Evolutionary conservation across 2,113 vertebrate genomes (phyloP).

Genomic region (Misgurnus mizolepis): DNA sequence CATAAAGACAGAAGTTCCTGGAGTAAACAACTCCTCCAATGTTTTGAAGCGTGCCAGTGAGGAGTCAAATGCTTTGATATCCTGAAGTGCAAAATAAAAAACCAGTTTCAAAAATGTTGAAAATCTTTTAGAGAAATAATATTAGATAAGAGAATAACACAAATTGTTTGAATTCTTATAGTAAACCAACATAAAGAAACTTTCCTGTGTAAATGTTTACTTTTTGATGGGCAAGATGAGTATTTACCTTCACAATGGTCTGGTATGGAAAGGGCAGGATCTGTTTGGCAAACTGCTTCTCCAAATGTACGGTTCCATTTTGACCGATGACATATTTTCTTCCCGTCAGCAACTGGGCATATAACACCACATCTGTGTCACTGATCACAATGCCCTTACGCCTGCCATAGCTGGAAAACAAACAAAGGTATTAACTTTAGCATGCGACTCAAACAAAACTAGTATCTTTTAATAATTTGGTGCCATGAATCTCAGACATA

Average conservation of each 20-base stretch:
- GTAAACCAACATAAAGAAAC: no score
- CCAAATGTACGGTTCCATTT: conserved; percentile 86
- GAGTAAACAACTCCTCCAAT: conserved; percentile 89
- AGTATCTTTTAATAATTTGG: not conserved
- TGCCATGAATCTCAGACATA: not conserved
- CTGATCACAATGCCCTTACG: conserved; percentile 93
- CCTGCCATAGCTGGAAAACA: conserved; percentile 77
- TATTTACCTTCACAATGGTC: conserved; percentile 86
- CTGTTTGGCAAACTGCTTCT: conserved; percentile 98
- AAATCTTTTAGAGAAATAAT: no score
- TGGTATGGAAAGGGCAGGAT: conserved; percentile 89
- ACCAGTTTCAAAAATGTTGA: no score
- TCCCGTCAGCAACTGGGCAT: conserved; percentile 88
- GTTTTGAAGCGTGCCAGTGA: conserved; percentile 82
- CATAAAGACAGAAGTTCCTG: conserved; percentile 88
- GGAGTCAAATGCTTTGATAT: conserved; percentile 89
- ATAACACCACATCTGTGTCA: conserved; percentile 83
- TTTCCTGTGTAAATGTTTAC: not conserved
- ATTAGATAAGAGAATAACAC: no score
- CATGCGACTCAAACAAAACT: not conserved
- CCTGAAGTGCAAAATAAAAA: conserved; percentile 71
- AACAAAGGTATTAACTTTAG: conserved; percentile 10
- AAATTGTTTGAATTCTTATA: no score
- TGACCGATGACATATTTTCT: conserved; percentile 86
- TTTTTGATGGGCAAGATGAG: not conserved